phyloP scores from a whole-genome alignment of 2,888 invertebrate genomes.

The Zaprionus bogoriensis region DNA sequence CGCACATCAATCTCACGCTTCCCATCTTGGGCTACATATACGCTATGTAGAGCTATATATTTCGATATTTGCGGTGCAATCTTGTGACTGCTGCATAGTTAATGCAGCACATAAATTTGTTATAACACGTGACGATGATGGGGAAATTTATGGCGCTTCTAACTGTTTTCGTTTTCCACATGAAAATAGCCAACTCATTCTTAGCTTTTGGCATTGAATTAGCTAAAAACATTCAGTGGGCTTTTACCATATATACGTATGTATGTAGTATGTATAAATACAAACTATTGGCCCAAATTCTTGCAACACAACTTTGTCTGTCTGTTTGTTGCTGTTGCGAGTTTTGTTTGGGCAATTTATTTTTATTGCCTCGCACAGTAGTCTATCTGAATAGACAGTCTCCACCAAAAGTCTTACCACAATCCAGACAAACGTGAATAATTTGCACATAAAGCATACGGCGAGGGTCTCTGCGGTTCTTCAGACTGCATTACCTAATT shows the following conservation, averaged over 20 bases:
- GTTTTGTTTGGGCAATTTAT: slow-evolving; percentile 39
- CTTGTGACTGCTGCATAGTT: slow-evolving; percentile 57
- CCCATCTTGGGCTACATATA: slow-evolving; percentile 30
- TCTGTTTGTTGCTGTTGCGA: slow-evolving; percentile 49
- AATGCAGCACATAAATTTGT: slow-evolving; percentile 2
- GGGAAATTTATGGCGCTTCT: background rate
- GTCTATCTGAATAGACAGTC: slow-evolving; percentile 3
- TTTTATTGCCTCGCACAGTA: slow-evolving; percentile 37
- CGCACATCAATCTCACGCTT: slow-evolving; percentile 64
- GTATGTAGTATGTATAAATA: slow-evolving; percentile 15
- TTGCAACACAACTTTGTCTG: slow-evolving; percentile 27
- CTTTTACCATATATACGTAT: background rate
- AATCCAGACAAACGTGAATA: slow-evolving; percentile 44
- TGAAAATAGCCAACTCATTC: background rate
- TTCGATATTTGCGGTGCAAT: slow-evolving; percentile 34
- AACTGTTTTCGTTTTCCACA: slow-evolving; percentile 1
- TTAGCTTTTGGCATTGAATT: slow-evolving; percentile 50
- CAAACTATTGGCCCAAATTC: slow-evolving; percentile 21
- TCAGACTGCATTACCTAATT: slow-evolving; percentile 42
- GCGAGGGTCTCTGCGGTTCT: slow-evolving; percentile 39
- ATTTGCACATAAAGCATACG: slow-evolving; percentile 56
- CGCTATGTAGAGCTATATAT: slow-evolving; percentile 24
- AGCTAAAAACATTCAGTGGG: background rate
- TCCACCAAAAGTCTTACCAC: slow-evolving; percentile 10
- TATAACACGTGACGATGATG: slow-evolving; percentile 1